Conservation (phyloP, 2,113 vertebrate species). For the Sciurus niger region DNA sequence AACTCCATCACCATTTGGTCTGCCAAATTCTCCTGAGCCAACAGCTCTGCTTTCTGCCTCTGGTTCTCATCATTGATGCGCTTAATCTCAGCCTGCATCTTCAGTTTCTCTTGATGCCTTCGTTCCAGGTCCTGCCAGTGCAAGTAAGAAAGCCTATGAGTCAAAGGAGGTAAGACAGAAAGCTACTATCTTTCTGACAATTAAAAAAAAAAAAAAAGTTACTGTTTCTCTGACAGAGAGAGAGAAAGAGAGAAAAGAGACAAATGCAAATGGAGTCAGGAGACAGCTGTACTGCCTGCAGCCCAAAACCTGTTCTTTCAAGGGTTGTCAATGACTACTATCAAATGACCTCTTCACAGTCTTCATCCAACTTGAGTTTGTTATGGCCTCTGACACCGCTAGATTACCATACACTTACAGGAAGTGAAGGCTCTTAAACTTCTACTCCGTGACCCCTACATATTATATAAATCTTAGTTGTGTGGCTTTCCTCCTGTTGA, state of each 20-base stretch:
- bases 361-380: not conserved
- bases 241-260: not conserved
- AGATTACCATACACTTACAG: not conserved
- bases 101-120: slow-evolving; percentile 87
- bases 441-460: not conserved
- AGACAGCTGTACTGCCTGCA: not conserved
- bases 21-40: slow-evolving; percentile 90
- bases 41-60: slow-evolving; percentile 87
- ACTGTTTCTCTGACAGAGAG: no score
- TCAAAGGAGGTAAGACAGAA: not conserved
- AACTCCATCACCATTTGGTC: slow-evolving; percentile 91
- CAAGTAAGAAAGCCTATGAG: slow-evolving; percentile 20
- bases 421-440: not conserved
- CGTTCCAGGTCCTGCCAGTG: slow-evolving; percentile 89
- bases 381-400: not conserved
- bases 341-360: not conserved
- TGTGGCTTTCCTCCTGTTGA: not conserved
- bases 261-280: not conserved
- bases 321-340: not conserved
- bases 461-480: not conserved
- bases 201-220: no score
- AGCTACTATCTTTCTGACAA: not conserved
- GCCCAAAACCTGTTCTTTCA: not conserved
- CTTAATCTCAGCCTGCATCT: slow-evolving; percentile 91
- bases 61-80: slow-evolving; percentile 90